Conservation (phyloP, 2,888 invertebrate species). For the Mesoligia furuncula region DNA sequence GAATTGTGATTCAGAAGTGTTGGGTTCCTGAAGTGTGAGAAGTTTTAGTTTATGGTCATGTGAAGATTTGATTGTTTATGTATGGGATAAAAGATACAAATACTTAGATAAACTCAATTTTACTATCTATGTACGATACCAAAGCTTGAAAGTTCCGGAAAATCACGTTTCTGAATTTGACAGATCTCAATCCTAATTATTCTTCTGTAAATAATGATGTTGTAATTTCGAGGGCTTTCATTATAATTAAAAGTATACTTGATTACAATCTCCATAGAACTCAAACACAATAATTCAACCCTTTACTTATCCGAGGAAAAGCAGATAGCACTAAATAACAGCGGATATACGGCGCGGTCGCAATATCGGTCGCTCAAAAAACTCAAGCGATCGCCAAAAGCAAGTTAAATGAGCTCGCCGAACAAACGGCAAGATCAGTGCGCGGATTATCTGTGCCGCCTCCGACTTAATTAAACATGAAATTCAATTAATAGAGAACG, state of each 20-base stretch:
- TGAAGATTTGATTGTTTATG: not conserved
- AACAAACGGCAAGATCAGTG: constrained; percentile 80
- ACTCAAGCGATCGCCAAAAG: constrained; percentile 76
- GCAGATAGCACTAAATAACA: constrained; percentile 49
- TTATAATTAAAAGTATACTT: constrained; percentile 27
- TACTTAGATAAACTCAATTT: not conserved
- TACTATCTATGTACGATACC: not conserved
- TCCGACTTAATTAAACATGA: constrained; percentile 90
- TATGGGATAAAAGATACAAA: not conserved
- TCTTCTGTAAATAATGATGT: not conserved
- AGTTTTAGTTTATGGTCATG: not conserved
- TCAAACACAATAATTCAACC: constrained; percentile 34
- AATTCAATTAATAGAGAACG: constrained; percentile 90
- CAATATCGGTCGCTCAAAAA: constrained; percentile 70
- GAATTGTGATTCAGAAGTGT: not conserved
- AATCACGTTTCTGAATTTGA: not conserved
- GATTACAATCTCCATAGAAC: constrained; percentile 44
- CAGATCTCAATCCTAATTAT: not conserved
- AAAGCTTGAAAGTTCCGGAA: not conserved
- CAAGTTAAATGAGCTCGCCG: constrained; percentile 78
- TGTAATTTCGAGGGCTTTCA: not conserved
- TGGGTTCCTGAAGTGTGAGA: not conserved
- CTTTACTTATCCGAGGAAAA: constrained; percentile 46
- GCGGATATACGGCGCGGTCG: constrained; percentile 46
- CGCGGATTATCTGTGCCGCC: constrained; percentile 84